Conservation (phyloP, 2,888 invertebrate genomes). For the Baronia brevicornis region DNA sequence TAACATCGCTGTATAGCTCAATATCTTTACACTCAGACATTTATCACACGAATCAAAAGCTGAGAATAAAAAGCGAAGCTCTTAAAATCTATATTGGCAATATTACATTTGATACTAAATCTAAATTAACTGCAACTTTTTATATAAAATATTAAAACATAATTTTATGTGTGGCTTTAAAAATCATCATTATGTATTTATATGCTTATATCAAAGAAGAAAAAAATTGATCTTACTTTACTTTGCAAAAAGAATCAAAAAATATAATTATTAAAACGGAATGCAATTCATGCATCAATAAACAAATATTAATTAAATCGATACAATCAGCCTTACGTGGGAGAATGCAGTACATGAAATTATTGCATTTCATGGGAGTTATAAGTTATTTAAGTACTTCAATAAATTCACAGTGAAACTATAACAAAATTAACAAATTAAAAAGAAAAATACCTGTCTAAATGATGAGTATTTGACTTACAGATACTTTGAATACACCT, state of each 20-base stretch:
- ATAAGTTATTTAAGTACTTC: conserved; percentile 53
- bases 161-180: too few species aligned
- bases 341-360: conserved; percentile 37
- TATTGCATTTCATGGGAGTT: conserved; percentile 36
- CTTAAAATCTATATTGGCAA: conserved; percentile 50
- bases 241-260: too few species aligned
- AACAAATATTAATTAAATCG: conserved; percentile 2
- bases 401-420: conserved; percentile 46
- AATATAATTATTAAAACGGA: too few species aligned
- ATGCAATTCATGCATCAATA: too few species aligned
- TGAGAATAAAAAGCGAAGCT: conserved; percentile 34
- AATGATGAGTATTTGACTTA: conserved; percentile 33
- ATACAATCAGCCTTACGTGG: conserved; percentile 56
- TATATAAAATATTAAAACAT: too few species aligned
- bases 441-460: conserved; percentile 22
- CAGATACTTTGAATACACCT: conserved; percentile 18
- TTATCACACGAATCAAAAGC: conserved; percentile 23
- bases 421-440: conserved; percentile 17
- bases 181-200: too few species aligned
- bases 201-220: too few species aligned
- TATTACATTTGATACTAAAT: conserved; percentile 28
- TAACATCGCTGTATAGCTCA: conserved; percentile 24
- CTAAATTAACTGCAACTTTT: conserved; percentile 25
- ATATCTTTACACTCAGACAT: conserved; percentile 20
- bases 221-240: too few species aligned